A percentile compares a stretch with the other conserved stretches of the same genome.
These are phyloP conservation scores for Distichodus sexfasciatus DNA, from an alignment of 2,797 vertebrate species.

Conservation along the genomic window DNA sequence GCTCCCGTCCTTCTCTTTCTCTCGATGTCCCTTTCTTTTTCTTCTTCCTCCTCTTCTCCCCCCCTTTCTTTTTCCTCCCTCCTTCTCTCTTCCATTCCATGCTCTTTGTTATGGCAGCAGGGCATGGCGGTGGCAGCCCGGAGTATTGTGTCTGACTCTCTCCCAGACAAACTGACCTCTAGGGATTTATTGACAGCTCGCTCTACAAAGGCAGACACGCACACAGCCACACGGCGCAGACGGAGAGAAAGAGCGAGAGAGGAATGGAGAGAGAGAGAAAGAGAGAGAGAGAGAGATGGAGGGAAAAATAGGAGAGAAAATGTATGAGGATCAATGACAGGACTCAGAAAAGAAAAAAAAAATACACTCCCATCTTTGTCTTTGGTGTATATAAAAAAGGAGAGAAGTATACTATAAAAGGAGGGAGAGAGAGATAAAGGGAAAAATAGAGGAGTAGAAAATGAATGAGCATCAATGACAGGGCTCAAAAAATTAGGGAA, in stretches of 20 bases:
- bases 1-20: conserved; percentile 44
- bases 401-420: conserved; percentile 16
- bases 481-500: not conserved
- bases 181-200: conserved; percentile 98
- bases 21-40: conserved; percentile 43
- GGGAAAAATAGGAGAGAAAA: conserved; percentile 58
- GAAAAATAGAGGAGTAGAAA: conserved; percentile 47
- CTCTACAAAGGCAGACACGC: conserved; percentile 87
- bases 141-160: conserved; percentile 99
- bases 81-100: conserved; percentile 10
- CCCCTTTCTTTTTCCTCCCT: conserved; percentile 55
- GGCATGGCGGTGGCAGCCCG: conserved; percentile 91
- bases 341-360: not conserved
- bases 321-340: conserved; percentile 18
- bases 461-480: conserved; percentile 38
- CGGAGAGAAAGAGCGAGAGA: conserved; percentile 75
- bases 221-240: conserved; percentile 63
- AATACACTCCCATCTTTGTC: not conserved
- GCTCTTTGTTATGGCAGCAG: conserved; percentile 91
- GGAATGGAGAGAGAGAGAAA: conserved; percentile 61
- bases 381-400: not conserved
- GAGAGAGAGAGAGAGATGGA: conserved; percentile 75
- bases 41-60: conserved; percentile 14
- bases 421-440: conserved; percentile 67
- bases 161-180: conserved; percentile 99